These are phyloP conservation scores for Heterodera schachtii DNA, from an alignment of 1,140 invertebrate species.

Conservation along the genomic window DNA sequence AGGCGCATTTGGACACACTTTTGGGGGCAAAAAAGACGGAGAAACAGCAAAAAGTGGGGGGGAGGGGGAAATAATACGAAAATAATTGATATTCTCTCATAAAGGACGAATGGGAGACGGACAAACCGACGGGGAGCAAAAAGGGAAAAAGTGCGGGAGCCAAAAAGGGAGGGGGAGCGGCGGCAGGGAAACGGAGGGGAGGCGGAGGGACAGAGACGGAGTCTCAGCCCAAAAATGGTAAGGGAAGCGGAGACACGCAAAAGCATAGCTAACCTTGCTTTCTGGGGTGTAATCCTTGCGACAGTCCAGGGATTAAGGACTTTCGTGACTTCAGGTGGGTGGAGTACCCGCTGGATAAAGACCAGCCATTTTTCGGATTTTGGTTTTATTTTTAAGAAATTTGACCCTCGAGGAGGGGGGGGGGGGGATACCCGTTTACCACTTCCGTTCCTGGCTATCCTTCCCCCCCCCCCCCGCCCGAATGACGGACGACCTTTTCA, in stretches of 20 bases:
- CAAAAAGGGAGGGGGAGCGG: conserved; percentile 35
- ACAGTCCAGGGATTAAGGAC: too few species aligned
- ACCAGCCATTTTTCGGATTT: too few species aligned
- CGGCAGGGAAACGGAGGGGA: conserved; percentile 29
- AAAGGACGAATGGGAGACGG: conserved; percentile 47
- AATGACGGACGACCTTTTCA: too few species aligned
- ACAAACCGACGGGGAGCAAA: conserved; percentile 31
- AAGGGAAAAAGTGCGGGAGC: conserved; percentile 43
- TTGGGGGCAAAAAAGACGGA: conserved; percentile 17
- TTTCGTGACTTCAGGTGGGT: too few species aligned
- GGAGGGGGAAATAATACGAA: neutral
- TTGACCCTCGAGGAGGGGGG: too few species aligned
- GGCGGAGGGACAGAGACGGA: conserved; percentile 2
- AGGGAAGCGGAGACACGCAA: neutral
- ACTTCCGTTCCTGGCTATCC: too few species aligned
- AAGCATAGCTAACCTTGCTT: neutral
- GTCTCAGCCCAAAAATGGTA: neutral
- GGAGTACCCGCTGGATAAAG: too few species aligned
- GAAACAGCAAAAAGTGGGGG: conserved; percentile 7
- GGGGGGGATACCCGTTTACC: too few species aligned
- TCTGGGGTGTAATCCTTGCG: too few species aligned
- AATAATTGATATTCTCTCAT: neutral
- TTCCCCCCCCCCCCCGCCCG: too few species aligned
- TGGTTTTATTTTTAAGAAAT: too few species aligned
- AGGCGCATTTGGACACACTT: conserved; percentile 15